These are phyloP conservation scores for Aspidiotus rigidus DNA, from an alignment of 2,888 invertebrate species.

Conservation along the genomic window DNA sequence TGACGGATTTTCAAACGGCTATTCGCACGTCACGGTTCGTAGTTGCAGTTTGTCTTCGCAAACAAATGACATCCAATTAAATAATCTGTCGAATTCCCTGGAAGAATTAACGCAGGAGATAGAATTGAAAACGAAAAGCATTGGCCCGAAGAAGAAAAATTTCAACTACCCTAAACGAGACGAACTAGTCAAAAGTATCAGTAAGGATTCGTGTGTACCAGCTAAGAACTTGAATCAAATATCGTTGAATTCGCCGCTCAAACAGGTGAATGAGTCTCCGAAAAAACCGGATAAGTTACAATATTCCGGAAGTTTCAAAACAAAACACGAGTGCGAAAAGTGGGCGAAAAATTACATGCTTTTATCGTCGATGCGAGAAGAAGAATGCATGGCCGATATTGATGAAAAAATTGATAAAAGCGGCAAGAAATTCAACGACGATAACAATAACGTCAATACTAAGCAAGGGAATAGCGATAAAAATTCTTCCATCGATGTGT, in stretches of 20 bases:
- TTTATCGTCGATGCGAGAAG: constrained; percentile 29
- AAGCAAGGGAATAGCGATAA: constrained; percentile 14
- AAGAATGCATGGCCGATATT: constrained; percentile 13
- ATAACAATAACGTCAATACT: constrained; percentile 24
- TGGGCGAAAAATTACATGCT: constrained; percentile 36
- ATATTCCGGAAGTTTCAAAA: constrained; percentile 40
- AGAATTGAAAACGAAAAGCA: constrained; percentile 35
- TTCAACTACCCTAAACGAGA: constrained; percentile 30
- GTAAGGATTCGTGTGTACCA: constrained; percentile 27
- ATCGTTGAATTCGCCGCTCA: constrained; percentile 8
- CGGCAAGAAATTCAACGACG: constrained; percentile 8
- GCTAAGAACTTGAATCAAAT: constrained; percentile 27
- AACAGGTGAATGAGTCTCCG: constrained; percentile 30
- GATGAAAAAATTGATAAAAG: not conserved
- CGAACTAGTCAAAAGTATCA: constrained; percentile 33
- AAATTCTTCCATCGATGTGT: constrained; percentile 12
- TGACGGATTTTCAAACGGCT: constrained; percentile 31
- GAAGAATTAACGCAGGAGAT: constrained; percentile 38
- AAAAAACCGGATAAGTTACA: constrained; percentile 34
- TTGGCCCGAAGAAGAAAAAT: constrained; percentile 31
- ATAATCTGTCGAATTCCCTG: constrained; percentile 37
- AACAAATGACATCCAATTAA: constrained; percentile 25
- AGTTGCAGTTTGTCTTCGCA: constrained; percentile 14
- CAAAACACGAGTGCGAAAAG: constrained; percentile 38
- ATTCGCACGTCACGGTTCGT: constrained; percentile 35